phyloP scores from a whole-genome alignment of 2,797 vertebrate genomes.

The Semaprochilodus insignis region DNA sequence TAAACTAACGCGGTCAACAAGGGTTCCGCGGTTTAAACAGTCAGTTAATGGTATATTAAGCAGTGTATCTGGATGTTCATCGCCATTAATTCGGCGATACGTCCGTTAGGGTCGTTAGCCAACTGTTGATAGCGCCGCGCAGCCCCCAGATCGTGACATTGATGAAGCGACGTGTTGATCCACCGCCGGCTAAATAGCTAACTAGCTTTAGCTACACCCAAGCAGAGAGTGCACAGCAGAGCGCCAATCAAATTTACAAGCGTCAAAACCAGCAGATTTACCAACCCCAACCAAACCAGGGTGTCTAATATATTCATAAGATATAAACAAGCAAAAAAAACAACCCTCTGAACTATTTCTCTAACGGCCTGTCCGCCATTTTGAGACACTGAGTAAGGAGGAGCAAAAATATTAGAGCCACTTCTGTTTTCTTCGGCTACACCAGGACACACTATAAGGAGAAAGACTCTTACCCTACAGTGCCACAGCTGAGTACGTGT shows the following conservation, averaged over 20 bases:
- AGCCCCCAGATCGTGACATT: constrained; percentile 51
- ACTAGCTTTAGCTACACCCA: background rate
- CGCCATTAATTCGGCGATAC: background rate
- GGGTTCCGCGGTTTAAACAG: background rate
- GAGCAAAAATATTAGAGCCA: constrained; percentile 81
- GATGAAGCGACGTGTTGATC: constrained; percentile 61
- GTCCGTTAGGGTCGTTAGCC: background rate
- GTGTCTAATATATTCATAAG: background rate
- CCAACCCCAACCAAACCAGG: background rate
- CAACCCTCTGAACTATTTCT: constrained; percentile 71
- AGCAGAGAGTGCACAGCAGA: background rate
- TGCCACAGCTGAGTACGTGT: constrained; percentile 59
- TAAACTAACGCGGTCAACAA: background rate
- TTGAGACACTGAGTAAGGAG: constrained; percentile 91
- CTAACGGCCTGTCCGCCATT: constrained; percentile 96
- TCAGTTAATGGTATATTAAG: background rate
- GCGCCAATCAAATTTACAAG: too few relatives aligned
- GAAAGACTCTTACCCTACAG: constrained; percentile 70
- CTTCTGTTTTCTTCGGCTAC: constrained; percentile 73
- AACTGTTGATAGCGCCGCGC: constrained; percentile 47
- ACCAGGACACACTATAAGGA: background rate
- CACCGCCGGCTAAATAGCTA: constrained; percentile 36
- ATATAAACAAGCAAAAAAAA: constrained; percentile 21
- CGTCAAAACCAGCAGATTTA: background rate
- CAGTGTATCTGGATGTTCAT: background rate